These are phyloP conservation scores for Nephrotoma guestfalica DNA, from an alignment of 2,888 invertebrate species.

Conservation along the genomic window DNA sequence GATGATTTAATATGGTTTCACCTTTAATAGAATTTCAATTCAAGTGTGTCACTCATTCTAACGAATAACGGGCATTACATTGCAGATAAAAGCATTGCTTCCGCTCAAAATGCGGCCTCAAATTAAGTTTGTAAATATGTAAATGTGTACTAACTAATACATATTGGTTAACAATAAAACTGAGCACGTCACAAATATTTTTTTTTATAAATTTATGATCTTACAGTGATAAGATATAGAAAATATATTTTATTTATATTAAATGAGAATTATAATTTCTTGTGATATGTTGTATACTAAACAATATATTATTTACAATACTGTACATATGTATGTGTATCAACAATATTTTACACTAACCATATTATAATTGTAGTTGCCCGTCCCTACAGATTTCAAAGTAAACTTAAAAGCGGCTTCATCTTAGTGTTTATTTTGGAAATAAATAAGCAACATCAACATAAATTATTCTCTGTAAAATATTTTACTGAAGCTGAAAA, in stretches of 20 bases:
- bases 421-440: too few relatives aligned
- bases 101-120: too few relatives aligned
- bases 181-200: neutral
- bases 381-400: neutral
- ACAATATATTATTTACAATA: neutral
- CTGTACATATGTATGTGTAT: neutral
- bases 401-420: neutral
- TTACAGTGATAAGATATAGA: neutral
- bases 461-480: too few relatives aligned
- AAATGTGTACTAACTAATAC: too few relatives aligned
- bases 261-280: neutral
- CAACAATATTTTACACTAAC: too few relatives aligned
- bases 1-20: neutral
- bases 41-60: neutral
- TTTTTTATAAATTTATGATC: neutral
- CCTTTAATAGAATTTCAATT: neutral
- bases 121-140: too few relatives aligned
- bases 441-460: too few relatives aligned
- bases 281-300: neutral
- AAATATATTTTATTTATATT: neutral
- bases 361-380: too few relatives aligned
- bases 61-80: neutral
- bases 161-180: neutral
- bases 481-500: too few relatives aligned
- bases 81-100: neutral